Percentiles rank a stretch among this genome's conserved stretches.
Conservation (phyloP, 2,888 invertebrate species). For the Neoascia interrupta region DNA sequence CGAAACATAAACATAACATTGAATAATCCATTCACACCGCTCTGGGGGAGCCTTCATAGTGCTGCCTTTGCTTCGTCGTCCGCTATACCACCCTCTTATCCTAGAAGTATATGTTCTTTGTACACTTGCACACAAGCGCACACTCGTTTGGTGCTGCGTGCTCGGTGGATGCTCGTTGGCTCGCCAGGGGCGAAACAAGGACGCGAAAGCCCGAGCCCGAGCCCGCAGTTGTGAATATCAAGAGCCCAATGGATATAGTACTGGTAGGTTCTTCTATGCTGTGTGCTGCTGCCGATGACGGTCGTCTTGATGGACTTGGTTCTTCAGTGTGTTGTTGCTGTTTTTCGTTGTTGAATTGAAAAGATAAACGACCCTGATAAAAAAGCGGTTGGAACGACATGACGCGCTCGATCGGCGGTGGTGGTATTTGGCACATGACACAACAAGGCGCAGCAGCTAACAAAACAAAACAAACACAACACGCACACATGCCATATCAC, state of each 20-base stretch:
- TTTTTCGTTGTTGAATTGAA: conserved; percentile 39
- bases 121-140: conserved; percentile 48
- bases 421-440: conserved; percentile 64
- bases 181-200: conserved; percentile 63
- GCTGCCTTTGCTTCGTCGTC: neutral
- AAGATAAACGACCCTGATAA: conserved; percentile 64
- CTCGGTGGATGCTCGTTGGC: conserved; percentile 14
- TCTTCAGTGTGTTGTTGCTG: conserved; percentile 23
- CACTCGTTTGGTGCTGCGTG: neutral
- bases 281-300: neutral
- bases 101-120: conserved; percentile 3
- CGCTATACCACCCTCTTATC: conserved; percentile 20
- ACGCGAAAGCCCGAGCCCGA: conserved; percentile 58
- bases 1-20: conserved; percentile 69
- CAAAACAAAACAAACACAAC: conserved; percentile 57
- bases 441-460: conserved; percentile 61
- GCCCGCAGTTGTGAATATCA: conserved; percentile 40
- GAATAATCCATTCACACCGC: conserved; percentile 65
- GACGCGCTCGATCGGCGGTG: conserved; percentile 60
- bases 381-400: conserved; percentile 43
- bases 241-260: conserved; percentile 14
- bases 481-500: conserved; percentile 46
- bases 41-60: conserved; percentile 21
- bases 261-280: too few species aligned
- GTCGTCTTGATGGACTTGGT: too few species aligned